A percentile compares a stretch with the other conserved stretches of the same genome.
Evolutionary conservation across 2,888 invertebrate genomes (phyloP).

Genomic region (Mesorhabditis spiculigera): DNA sequence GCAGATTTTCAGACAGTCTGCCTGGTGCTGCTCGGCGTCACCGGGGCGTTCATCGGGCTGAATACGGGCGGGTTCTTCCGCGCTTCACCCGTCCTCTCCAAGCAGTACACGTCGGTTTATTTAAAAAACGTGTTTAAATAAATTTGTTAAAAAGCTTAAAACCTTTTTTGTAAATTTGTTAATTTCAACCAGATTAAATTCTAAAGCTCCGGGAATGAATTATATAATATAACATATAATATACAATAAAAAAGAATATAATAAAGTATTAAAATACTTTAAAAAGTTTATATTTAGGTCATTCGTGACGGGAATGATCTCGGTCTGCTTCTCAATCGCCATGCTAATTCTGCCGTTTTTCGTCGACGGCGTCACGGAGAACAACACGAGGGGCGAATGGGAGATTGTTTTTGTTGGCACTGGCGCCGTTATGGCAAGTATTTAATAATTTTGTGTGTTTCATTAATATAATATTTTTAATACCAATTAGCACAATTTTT

Average conservation of each 20-base stretch:
- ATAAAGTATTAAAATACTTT: not conserved
- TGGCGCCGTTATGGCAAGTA: too few species aligned
- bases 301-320: slow-evolving; percentile 2
- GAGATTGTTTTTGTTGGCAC: slow-evolving; percentile 11
- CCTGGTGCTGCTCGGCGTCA: not conserved
- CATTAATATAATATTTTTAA: too few species aligned
- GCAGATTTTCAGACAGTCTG: not conserved
- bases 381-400: slow-evolving; percentile 37
- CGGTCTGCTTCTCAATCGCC: slow-evolving; percentile 11
- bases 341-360: slow-evolving; percentile 37
- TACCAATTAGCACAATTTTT: too few species aligned
- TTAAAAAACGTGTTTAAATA: slow-evolving; percentile 2
- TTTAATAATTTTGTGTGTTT: too few species aligned
- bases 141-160: not conserved
- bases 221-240: not conserved
- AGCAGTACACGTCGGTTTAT: not conserved
- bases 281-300: not conserved
- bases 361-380: slow-evolving; percentile 29
- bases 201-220: not conserved
- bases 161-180: not conserved
- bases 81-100: not conserved
- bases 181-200: not conserved
- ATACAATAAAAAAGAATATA: not conserved
- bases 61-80: not conserved
- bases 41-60: not conserved